Conservation (phyloP, 2,113 vertebrate species). For the Embiotoca jacksoni region DNA sequence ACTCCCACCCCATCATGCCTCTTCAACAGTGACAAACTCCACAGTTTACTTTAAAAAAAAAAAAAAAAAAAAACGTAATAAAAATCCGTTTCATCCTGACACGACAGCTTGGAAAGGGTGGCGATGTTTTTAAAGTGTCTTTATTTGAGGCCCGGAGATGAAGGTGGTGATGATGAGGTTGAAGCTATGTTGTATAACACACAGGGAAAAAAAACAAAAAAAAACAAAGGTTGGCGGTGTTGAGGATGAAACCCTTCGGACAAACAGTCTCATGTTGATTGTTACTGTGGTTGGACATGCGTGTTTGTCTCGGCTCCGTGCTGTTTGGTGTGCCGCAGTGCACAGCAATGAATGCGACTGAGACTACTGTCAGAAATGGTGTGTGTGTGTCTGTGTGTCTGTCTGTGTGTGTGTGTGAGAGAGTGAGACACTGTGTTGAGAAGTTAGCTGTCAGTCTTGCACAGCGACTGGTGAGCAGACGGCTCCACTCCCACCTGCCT, state of each 20-base stretch:
- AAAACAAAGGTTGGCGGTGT: background rate
- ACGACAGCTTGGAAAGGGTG: background rate
- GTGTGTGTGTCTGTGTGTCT: conserved; percentile 21
- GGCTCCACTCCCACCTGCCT: conserved; percentile 69
- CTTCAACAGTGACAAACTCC: conserved; percentile 31
- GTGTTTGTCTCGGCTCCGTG: conserved; percentile 11
- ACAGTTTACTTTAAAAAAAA: conserved; percentile 20
- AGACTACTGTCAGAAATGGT: conserved; percentile 9
- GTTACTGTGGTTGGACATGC: conserved; percentile 17
- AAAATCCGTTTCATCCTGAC: conserved; percentile 32
- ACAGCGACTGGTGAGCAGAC: conserved; percentile 60
- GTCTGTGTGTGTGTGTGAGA: background rate
- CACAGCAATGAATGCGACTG: conserved; percentile 2
- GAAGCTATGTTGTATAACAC: background rate
- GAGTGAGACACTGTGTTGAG: conserved; percentile 1
- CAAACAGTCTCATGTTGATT: background rate
- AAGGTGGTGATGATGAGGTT: conserved; percentile 40
- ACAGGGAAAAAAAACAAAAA: background rate
- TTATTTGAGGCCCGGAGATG: conserved; percentile 17
- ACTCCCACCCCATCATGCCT: conserved; percentile 30
- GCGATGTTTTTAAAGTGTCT: conserved; percentile 7
- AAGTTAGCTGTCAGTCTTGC: conserved; percentile 59
- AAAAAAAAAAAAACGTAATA: conserved; percentile 15
- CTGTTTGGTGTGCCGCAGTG: conserved; percentile 9
- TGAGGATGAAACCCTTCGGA: conserved; percentile 22